These are phyloP conservation scores for Clitarchus hookeri DNA, from an alignment of 2,888 invertebrate species.

Conservation along the genomic window DNA sequence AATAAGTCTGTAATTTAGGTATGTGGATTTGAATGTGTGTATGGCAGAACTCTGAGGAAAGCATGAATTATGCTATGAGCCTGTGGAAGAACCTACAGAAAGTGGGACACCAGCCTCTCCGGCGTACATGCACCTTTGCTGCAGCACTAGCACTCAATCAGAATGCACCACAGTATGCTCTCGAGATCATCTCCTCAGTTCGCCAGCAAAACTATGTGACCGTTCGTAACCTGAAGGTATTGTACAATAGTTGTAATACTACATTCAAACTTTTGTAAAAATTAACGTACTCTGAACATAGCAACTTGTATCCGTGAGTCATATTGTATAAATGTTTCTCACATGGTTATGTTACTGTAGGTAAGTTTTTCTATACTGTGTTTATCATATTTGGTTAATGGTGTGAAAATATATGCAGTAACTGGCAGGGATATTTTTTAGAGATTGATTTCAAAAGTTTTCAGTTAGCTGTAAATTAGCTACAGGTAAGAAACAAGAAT, in stretches of 20 bases:
- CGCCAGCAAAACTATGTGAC: slow-evolving; percentile 67
- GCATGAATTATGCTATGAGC: slow-evolving; percentile 65
- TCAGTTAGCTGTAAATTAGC: no score
- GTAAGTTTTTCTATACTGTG: no score
- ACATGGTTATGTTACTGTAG: no score
- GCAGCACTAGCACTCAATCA: slow-evolving; percentile 71
- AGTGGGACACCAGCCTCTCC: slow-evolving; percentile 62
- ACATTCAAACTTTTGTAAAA: no score
- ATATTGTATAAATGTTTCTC: no score
- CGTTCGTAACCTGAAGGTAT: slow-evolving; percentile 70
- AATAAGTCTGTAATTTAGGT: background rate
- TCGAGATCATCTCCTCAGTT: slow-evolving; percentile 65
- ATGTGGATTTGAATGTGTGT: background rate
- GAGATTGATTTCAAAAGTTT: no score
- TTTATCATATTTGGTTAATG: no score
- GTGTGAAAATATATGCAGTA: no score
- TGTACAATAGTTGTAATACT: background rate
- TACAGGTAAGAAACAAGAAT: no score
- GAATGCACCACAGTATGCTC: slow-evolving; percentile 66
- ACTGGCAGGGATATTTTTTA: no score
- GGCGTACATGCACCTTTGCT: slow-evolving; percentile 67
- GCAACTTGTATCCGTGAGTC: no score
- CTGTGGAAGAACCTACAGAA: slow-evolving; percentile 64
- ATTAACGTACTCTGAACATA: no score
- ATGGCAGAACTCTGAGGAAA: slow-evolving; percentile 68